phyloP scores from a whole-genome alignment of 2,113 vertebrate species.

The Pterophyllum scalare region DNA sequence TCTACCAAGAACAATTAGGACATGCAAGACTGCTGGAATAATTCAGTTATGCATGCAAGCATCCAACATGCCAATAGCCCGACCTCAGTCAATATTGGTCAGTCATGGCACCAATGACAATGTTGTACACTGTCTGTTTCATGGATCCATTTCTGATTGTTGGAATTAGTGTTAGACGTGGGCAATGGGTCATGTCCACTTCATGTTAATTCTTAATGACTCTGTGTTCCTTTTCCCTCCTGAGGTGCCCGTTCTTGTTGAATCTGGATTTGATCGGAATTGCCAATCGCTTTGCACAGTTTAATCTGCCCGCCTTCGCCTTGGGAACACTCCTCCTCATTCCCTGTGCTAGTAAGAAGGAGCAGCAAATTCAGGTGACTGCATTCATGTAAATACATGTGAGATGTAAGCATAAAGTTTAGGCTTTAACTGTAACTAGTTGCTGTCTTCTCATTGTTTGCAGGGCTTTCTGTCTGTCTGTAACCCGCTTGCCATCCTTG shows the following conservation, averaged over 20 bases:
- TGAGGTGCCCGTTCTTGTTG: slow-evolving; percentile 91
- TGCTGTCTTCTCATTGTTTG: neutral
- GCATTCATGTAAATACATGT: neutral
- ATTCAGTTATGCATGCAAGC: too few species aligned
- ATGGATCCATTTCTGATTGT: neutral
- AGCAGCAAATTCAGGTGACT: slow-evolving; percentile 89
- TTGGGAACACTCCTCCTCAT: slow-evolving; percentile 91
- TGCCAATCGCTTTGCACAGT: slow-evolving; percentile 89
- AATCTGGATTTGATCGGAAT: slow-evolving; percentile 90
- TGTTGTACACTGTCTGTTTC: neutral
- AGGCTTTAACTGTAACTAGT: neutral
- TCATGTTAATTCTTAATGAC: neutral
- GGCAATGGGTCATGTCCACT: neutral
- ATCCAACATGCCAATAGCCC: too few species aligned
- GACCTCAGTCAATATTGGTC: too few species aligned
- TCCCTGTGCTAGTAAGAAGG: slow-evolving; percentile 85
- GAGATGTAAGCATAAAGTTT: neutral
- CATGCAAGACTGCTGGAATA: too few species aligned
- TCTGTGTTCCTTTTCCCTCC: neutral
- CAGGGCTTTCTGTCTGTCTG: slow-evolving; percentile 87
- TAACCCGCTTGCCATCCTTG: slow-evolving; percentile 81
- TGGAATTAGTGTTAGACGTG: neutral
- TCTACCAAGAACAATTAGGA: too few species aligned
- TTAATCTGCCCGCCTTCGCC: slow-evolving; percentile 88
- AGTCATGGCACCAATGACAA: too few species aligned